Conservation (phyloP, 2,888 invertebrate genomes). For the Barypeithes pellucidus region DNA sequence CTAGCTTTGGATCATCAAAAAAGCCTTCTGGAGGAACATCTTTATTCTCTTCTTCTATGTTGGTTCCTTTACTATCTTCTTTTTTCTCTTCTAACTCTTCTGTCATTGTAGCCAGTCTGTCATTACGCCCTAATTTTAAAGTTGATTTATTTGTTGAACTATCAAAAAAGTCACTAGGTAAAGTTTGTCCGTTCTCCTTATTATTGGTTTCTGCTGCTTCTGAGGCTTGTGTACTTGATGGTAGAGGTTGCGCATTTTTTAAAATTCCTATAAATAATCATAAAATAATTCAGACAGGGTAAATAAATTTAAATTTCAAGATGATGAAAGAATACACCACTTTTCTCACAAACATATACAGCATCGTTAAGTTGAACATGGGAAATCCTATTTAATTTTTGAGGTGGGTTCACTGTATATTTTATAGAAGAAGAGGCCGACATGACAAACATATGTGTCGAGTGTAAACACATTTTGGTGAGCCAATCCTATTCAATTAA, state of each 20-base stretch:
- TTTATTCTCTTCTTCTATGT: conserved; percentile 56
- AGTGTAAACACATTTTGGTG: no score
- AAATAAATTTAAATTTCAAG: background rate
- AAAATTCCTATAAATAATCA: conserved; percentile 71
- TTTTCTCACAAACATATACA: no score
- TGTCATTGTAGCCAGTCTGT: conserved; percentile 57
- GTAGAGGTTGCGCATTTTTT: conserved; percentile 71
- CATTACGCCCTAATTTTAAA: background rate
- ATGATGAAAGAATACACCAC: no score
- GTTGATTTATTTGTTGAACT: conserved; percentile 32
- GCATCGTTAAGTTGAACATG: no score
- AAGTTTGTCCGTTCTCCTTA: conserved; percentile 24
- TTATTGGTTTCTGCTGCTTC: conserved; percentile 55
- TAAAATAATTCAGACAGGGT: background rate
- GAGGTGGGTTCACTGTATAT: no score
- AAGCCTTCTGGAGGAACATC: conserved; percentile 85
- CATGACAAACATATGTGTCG: no score
- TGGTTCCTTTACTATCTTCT: conserved; percentile 44
- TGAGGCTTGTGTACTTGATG: conserved; percentile 49
- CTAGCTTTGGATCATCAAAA: conserved; percentile 87
- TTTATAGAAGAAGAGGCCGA: no score
- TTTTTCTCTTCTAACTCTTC: conserved; percentile 3
- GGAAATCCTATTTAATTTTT: no score
- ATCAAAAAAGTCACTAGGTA: conserved; percentile 73
- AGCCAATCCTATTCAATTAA: no score